A percentile compares a stretch with the other conserved stretches of the same genome.
phyloP scores from a whole-genome alignment of 2,888 invertebrate species.

The Ophion ellenae region DNA sequence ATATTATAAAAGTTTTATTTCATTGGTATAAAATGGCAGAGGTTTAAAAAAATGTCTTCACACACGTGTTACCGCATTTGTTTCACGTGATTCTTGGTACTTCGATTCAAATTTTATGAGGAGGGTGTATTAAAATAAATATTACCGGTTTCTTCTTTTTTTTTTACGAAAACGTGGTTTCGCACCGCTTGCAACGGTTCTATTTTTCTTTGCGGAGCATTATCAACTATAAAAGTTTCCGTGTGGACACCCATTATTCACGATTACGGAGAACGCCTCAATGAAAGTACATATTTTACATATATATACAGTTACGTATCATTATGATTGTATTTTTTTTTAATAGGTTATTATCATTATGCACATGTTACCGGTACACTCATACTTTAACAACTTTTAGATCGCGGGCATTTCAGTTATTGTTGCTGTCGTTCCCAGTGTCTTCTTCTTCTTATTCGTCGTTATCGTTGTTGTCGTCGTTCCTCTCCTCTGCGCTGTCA shows the following conservation, averaged over 20 bases:
- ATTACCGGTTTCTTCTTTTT: too few species aligned
- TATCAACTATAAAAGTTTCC: neutral
- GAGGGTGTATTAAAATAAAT: too few species aligned
- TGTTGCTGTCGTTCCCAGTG: constrained; percentile 9
- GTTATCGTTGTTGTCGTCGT: too few species aligned
- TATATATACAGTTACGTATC: constrained; percentile 13
- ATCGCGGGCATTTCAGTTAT: constrained; percentile 28
- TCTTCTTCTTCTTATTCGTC: constrained; percentile 36
- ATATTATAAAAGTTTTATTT: neutral
- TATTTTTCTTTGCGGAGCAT: too few species aligned
- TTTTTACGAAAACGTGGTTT: too few species aligned
- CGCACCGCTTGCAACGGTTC: too few species aligned
- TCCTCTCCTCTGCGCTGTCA: too few species aligned
- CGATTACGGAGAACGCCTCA: neutral
- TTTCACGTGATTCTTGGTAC: too few species aligned
- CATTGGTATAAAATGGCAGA: neutral
- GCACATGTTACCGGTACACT: constrained; percentile 13
- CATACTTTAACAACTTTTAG: constrained; percentile 8
- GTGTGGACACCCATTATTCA: constrained; percentile 17
- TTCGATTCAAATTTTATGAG: neutral
- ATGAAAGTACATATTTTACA: constrained; percentile 2
- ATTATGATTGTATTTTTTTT: constrained; percentile 2
- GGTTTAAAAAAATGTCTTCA: too few species aligned
- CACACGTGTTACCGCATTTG: too few species aligned
- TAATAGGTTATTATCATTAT: constrained; percentile 1